A percentile compares a stretch with the other conserved stretches of the same genome.
Evolutionary conservation across 2,888 invertebrate species (phyloP).

Genomic region (Pherbina coryleti): DNA sequence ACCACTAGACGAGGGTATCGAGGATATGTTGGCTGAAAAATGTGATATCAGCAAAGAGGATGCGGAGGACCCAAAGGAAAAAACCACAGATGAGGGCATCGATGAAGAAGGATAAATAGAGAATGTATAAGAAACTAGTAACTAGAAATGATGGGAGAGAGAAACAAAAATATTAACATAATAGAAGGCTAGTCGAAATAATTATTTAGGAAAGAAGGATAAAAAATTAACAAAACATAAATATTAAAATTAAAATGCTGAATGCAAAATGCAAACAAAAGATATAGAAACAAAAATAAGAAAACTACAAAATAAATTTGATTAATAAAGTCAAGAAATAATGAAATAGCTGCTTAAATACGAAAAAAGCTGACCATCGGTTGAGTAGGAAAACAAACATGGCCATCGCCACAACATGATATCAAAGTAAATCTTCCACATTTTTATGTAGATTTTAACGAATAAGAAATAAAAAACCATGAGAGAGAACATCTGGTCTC

Average conservation of each 20-base stretch:
- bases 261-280: slow-evolving; percentile 32
- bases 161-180: slow-evolving; percentile 41
- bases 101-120: slow-evolving; percentile 67
- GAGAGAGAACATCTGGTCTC: background rate
- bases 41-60: slow-evolving; percentile 69
- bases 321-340: slow-evolving; percentile 42
- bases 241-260: slow-evolving; percentile 34
- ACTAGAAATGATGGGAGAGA: slow-evolving; percentile 23
- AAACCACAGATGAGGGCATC: slow-evolving; percentile 66
- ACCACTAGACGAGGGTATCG: slow-evolving; percentile 66
- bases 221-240: slow-evolving; percentile 43
- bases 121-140: slow-evolving; percentile 31
- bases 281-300: slow-evolving; percentile 24
- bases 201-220: slow-evolving; percentile 46
- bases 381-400: background rate
- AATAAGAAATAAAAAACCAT: background rate
- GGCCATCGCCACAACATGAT: background rate
- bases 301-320: slow-evolving; percentile 44
- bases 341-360: slow-evolving; percentile 30
- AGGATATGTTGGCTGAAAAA: slow-evolving; percentile 69
- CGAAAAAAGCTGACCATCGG: background rate
- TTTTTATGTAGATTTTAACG: background rate
- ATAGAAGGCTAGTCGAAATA: slow-evolving; percentile 45
- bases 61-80: slow-evolving; percentile 52
- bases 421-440: background rate